Evolutionary conservation across 2,113 vertebrate genomes (phyloP).

Genomic region (Hemibagrus wyckioides): DNA sequence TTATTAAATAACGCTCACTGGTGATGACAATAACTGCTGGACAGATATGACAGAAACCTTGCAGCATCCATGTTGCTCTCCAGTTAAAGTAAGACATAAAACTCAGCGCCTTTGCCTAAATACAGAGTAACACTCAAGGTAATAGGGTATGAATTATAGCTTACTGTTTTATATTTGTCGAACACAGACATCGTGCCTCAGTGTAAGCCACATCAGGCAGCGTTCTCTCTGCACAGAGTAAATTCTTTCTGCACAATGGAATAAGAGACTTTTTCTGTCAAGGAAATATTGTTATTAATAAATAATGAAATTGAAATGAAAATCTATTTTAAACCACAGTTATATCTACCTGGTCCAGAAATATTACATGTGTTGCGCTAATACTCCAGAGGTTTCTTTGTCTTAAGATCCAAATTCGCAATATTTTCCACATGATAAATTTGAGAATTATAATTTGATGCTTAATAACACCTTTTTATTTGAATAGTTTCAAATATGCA

Average conservation of each 20-base stretch:
- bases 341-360: slow-evolving; percentile 5
- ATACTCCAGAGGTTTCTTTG: slow-evolving; percentile 2
- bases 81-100: slow-evolving; percentile 10
- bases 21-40: slow-evolving; percentile 15
- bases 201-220: background rate
- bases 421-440: background rate
- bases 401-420: background rate
- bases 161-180: slow-evolving; percentile 6
- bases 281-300: slow-evolving; percentile 33
- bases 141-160: background rate
- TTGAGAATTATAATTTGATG: background rate
- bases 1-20: background rate
- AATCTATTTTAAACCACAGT: slow-evolving; percentile 38
- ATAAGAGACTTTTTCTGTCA: slow-evolving; percentile 28
- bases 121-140: background rate
- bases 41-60: slow-evolving; percentile 32
- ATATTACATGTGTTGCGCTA: background rate
- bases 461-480: background rate
- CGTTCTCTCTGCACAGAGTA: background rate
- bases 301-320: slow-evolving; percentile 39
- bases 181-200: background rate
- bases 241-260: slow-evolving; percentile 21
- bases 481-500: background rate
- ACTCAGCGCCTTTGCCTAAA: background rate
- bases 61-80: slow-evolving; percentile 10